Evolutionary conservation across 2,113 vertebrate species (phyloP).

Genomic region (Aix galericulata): DNA sequence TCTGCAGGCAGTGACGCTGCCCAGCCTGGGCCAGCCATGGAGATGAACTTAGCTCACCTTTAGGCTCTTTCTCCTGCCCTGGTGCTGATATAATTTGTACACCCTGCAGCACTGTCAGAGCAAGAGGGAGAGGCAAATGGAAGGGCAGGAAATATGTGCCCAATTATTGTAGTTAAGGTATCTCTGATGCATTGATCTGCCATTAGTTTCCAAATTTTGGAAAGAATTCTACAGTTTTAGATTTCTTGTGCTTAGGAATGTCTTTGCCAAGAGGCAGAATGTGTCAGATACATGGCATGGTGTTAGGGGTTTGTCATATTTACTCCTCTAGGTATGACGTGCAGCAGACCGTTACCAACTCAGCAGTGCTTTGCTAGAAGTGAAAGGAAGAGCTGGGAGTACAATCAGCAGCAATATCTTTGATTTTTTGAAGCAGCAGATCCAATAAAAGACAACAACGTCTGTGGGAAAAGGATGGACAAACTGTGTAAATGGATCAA

Average conservation of each 20-base stretch:
- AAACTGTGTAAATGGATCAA: neutral
- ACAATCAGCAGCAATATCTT: neutral
- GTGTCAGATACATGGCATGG: neutral
- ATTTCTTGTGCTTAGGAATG: neutral
- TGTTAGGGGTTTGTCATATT: neutral
- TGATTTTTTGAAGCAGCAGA: neutral
- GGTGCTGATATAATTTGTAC: neutral
- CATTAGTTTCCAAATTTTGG: neutral
- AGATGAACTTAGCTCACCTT: neutral
- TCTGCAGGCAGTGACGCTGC: neutral
- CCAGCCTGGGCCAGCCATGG: neutral
- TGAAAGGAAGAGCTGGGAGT: neutral
- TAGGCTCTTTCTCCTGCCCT: neutral
- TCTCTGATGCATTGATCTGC: neutral
- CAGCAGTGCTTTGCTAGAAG: neutral
- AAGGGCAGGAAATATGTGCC: neutral
- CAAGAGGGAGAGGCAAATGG: neutral
- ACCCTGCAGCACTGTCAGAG: neutral
- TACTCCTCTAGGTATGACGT: neutral
- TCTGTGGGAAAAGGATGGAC: neutral
- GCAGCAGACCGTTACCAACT: neutral
- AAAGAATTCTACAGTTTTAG: neutral
- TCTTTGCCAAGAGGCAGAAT: neutral
- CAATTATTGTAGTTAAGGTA: neutral
- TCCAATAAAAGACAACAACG: neutral